Conservation (phyloP, 2,888 invertebrate genomes). For the Clistopyga incitator region DNA sequence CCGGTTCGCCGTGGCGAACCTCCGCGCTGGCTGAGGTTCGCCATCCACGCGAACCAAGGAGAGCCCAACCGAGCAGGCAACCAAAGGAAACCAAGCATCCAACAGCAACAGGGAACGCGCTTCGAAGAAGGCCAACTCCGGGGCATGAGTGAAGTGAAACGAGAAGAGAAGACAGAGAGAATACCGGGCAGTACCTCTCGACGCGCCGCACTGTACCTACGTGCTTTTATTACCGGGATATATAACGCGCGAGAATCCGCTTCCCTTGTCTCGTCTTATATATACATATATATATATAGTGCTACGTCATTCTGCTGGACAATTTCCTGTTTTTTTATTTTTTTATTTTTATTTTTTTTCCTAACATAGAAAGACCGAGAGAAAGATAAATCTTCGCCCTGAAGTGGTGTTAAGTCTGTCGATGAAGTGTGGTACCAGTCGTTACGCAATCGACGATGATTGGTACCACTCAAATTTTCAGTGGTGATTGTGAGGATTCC, state of each 20-base stretch:
- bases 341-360: not conserved
- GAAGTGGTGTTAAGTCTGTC: constrained; percentile 49
- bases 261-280: constrained; percentile 28
- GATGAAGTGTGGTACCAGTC: constrained; percentile 25
- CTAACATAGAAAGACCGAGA: constrained; percentile 4
- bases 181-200: constrained; percentile 79
- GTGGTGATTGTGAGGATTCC: constrained; percentile 34
- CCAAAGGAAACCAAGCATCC: not conserved
- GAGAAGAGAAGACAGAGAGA: constrained; percentile 74
- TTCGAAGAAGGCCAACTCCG: constrained; percentile 55
- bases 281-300: not conserved
- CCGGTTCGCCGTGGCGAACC: constrained; percentile 3
- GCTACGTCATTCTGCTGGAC: not conserved
- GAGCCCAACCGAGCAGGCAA: constrained; percentile 24
- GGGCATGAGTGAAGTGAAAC: constrained; percentile 61
- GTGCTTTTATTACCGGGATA: constrained; percentile 78
- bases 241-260: constrained; percentile 50
- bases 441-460: constrained; percentile 56
- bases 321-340: not conserved
- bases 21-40: constrained; percentile 14
- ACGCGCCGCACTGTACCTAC: constrained; percentile 79
- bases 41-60: constrained; percentile 7
- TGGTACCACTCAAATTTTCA: constrained; percentile 42
- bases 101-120: constrained; percentile 30
- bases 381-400: not conserved